These are phyloP conservation scores for Odontothrips loti DNA, from an alignment of 2,888 invertebrate genomes.

Conservation along the genomic window DNA sequence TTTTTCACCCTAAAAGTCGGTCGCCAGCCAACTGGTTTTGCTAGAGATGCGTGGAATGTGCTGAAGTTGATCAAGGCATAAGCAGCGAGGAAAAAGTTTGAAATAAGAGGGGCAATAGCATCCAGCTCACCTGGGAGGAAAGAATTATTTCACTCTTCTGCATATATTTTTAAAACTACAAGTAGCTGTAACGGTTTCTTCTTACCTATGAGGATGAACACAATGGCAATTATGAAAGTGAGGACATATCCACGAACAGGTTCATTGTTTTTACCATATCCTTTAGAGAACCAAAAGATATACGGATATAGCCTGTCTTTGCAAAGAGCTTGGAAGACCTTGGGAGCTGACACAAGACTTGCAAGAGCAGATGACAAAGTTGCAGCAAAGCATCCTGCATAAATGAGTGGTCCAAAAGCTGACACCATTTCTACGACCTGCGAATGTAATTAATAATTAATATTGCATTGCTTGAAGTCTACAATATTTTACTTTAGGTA, in stretches of 20 bases:
- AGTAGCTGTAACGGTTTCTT: conserved; percentile 33
- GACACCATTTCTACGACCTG: conserved; percentile 80
- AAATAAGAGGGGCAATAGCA: conserved; percentile 84
- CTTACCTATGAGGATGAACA: conserved; percentile 81
- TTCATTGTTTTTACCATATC: conserved; percentile 76
- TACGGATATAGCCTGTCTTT: conserved; percentile 92
- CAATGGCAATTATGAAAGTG: conserved; percentile 84
- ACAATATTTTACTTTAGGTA: conserved; percentile 36
- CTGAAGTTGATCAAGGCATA: conserved; percentile 92
- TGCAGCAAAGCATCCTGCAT: conserved; percentile 95
- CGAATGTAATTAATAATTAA: conserved; percentile 42
- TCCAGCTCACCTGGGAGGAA: conserved; percentile 69
- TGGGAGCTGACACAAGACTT: conserved; percentile 92
- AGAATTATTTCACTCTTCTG: not conserved
- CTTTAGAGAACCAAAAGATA: conserved; percentile 83
- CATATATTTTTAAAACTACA: not conserved
- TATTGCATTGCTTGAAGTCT: conserved; percentile 29
- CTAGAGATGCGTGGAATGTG: conserved; percentile 88
- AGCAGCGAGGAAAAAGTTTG: conserved; percentile 90
- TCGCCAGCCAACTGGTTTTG: conserved; percentile 83
- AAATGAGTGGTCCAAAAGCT: conserved; percentile 85
- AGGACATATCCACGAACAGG: conserved; percentile 86
- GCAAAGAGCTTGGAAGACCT: conserved; percentile 89
- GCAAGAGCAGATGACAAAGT: conserved; percentile 94
- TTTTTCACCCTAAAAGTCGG: conserved; percentile 74